Conservation (phyloP, 2,888 invertebrate species). For the Scrobipalpa costella region DNA sequence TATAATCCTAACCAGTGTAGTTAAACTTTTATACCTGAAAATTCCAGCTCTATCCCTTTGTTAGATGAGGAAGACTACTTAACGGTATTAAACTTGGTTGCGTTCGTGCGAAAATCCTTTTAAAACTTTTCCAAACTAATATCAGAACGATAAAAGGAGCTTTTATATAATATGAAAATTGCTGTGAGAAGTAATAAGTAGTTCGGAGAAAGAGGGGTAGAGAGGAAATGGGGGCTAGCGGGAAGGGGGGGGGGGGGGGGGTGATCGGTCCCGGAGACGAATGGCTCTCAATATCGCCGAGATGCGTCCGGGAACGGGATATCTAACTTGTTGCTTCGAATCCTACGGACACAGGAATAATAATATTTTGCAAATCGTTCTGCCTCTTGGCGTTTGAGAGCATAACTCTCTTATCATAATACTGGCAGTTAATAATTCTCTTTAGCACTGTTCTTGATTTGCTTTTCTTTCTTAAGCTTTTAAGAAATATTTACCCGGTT, state of each 20-base stretch:
- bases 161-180: slow-evolving; percentile 45
- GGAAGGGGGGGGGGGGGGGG: slow-evolving; percentile 31
- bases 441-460: too few relatives aligned
- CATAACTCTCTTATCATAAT: background rate
- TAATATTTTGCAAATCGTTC: slow-evolving; percentile 19
- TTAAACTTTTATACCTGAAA: slow-evolving; percentile 27
- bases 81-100: slow-evolving; percentile 39
- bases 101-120: slow-evolving; percentile 38
- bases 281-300: slow-evolving; percentile 63
- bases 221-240: slow-evolving; percentile 29
- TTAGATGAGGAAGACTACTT: slow-evolving; percentile 33
- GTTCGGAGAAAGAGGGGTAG: slow-evolving; percentile 30
- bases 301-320: slow-evolving; percentile 62
- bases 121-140: slow-evolving; percentile 37
- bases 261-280: slow-evolving; percentile 60
- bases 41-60: slow-evolving; percentile 26
- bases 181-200: slow-evolving; percentile 42
- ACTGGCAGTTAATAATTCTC: background rate
- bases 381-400: slow-evolving; percentile 15
- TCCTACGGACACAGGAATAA: slow-evolving; percentile 36
- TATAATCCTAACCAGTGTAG: slow-evolving; percentile 22
- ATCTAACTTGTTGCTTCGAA: slow-evolving; percentile 71
- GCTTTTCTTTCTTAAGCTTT: too few relatives aligned
- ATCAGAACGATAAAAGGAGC: slow-evolving; percentile 38
- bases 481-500: too few relatives aligned